Percentiles rank a stretch among this genome's conserved stretches.
Evolutionary conservation across 2,797 vertebrate genomes (phyloP).

Genomic region (Darevskia nairensis): DNA sequence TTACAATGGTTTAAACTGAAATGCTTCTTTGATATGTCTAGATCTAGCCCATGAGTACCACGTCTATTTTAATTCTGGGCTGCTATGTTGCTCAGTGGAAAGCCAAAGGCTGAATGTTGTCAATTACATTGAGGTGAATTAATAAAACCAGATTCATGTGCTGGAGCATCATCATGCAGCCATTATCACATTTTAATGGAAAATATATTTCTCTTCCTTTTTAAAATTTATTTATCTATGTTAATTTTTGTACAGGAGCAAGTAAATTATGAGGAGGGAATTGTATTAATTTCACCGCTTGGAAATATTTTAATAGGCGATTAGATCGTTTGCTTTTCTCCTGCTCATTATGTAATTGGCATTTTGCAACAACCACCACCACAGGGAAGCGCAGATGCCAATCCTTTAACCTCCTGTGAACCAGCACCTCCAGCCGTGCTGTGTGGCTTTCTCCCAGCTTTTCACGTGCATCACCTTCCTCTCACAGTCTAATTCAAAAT

Average conservation of each 20-base stretch:
- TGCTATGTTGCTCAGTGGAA: constrained; percentile 58
- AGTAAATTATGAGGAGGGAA: constrained; percentile 77
- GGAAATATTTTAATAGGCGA: constrained; percentile 69
- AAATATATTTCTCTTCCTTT: constrained; percentile 73
- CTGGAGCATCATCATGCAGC: constrained; percentile 68
- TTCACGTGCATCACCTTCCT: neutral
- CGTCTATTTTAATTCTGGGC: constrained; percentile 68
- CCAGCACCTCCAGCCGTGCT: neutral
- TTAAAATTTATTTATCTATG: constrained; percentile 80
- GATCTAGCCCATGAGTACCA: constrained; percentile 69
- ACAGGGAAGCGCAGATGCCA: constrained; percentile 27
- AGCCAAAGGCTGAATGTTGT: constrained; percentile 74
- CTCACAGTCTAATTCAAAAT: constrained; percentile 25
- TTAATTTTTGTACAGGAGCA: constrained; percentile 76
- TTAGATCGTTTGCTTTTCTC: constrained; percentile 49
- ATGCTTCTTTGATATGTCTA: constrained; percentile 73
- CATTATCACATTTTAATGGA: constrained; percentile 75
- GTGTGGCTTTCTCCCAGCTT: neutral
- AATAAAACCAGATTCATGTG: constrained; percentile 73
- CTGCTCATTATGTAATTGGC: constrained; percentile 57
- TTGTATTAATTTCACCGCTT: constrained; percentile 77
- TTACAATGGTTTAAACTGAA: too few species aligned
- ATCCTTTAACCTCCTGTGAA: neutral
- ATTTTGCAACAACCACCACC: constrained; percentile 40
- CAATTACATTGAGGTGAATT: constrained; percentile 76